phyloP scores from a whole-genome alignment of 35 echinoderm and acorn worm genomes.

The Amphiura filiformis region DNA sequence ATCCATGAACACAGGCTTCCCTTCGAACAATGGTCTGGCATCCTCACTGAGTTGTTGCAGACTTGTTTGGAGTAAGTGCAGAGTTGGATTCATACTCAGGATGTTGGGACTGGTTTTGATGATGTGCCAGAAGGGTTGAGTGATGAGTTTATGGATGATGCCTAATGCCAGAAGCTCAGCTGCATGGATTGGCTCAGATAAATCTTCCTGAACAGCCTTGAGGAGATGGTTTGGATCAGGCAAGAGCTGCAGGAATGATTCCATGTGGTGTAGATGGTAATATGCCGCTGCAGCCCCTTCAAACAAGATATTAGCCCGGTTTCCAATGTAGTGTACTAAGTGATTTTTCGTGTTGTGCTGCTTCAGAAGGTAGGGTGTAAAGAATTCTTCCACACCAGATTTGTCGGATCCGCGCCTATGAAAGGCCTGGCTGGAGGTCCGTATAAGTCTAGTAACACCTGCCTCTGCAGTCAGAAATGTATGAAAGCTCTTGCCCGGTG shows the following conservation, averaged over 20 bases:
- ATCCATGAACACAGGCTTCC: neutral
- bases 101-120: constrained; percentile 49
- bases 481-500: constrained; percentile 25
- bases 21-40: constrained; percentile 28
- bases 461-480: constrained; percentile 44
- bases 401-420: constrained; percentile 50
- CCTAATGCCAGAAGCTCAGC: constrained; percentile 48
- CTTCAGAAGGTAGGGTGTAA: constrained; percentile 2
- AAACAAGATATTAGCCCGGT: constrained; percentile 59
- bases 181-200: constrained; percentile 18
- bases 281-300: constrained; percentile 24
- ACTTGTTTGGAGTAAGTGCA: constrained; percentile 14
- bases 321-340: constrained; percentile 32
- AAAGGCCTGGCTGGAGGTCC: constrained; percentile 55
- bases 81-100: constrained; percentile 36
- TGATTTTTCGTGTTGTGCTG: constrained; percentile 8
- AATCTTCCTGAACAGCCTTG: constrained; percentile 27
- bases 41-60: constrained; percentile 30
- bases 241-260: constrained; percentile 24
- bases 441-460: constrained; percentile 29
- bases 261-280: constrained; percentile 51
- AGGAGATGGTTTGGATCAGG: constrained; percentile 53
- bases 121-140: constrained; percentile 48
- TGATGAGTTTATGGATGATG: constrained; percentile 54
- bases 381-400: constrained; percentile 41